phyloP scores from a whole-genome alignment of 2,113 vertebrate genomes.

The Aythya baeri region DNA sequence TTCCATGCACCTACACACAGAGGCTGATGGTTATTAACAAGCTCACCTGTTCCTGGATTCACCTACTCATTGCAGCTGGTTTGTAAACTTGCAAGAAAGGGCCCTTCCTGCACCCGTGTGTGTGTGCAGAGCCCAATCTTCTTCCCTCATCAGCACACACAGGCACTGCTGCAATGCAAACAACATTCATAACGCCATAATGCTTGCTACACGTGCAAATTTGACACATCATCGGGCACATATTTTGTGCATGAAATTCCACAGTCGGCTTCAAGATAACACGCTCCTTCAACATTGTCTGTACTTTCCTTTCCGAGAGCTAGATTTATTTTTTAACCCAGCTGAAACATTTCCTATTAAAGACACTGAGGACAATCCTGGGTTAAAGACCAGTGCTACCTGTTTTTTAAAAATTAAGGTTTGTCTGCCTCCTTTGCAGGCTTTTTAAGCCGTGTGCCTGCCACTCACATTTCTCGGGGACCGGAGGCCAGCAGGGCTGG shows the following conservation, averaged over 20 bases:
- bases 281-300: neutral
- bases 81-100: rapidly evolving
- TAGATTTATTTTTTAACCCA: neutral
- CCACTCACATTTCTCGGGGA: neutral
- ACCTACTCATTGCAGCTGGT: neutral
- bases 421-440: neutral
- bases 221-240: neutral
- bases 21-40: neutral
- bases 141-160: neutral
- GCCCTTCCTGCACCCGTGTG: rapidly evolving
- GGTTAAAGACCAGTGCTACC: neutral
- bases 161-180: neutral
- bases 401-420: neutral
- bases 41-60: neutral
- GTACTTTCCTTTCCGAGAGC: neutral
- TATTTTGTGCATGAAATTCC: neutral
- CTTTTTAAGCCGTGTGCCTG: neutral
- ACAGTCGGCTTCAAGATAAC: neutral
- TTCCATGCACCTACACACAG: neutral
- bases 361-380: neutral
- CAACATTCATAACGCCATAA: neutral
- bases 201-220: neutral
- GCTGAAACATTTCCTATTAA: neutral
- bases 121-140: rapidly evolving
- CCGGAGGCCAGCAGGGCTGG: neutral